Base-by-base conservation (phyloP, 2,113 vertebrate genomes). In the Erythrolamprus reginae region DNA sequence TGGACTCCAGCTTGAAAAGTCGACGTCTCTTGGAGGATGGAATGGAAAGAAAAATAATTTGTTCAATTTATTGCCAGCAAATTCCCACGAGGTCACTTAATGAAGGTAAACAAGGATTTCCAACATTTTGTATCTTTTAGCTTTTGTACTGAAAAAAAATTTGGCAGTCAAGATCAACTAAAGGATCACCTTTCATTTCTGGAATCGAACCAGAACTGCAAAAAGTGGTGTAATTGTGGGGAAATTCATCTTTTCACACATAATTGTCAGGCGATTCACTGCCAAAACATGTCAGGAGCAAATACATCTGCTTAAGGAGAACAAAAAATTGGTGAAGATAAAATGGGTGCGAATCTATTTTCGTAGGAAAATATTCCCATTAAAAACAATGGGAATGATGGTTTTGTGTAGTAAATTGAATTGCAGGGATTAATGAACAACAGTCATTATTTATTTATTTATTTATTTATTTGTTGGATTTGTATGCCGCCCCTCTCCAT, bases 41-140 rank as follows among this genome's bases (percentile, higher is more conserved):
- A 92, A 93, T 94, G 86, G 26, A 88, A 93, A 90, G 4, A 91
- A 70, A 92, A 94, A 88, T 48, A 48, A 86, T 93, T 92, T 48
- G 94, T 7, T 91, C 1, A 5, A 24, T n/a, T 89, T 92, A 86
- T 87, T 94, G 91, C 88, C 91, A 85, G 0, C 38, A 51, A 88
- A 58, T 45, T 94, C 83, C 83, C 89, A 55, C 12, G 45, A 89
- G 84, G 58, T 87, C 84, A 91, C 84, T 96, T 94, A 93, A 53
- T 90, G 87, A 94, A 94, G 65, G 92, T 93, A 94, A 96, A 95
- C 84, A 94, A 88, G 45, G 50, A 90, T 94, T 94, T 96, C 91
- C 92, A 93, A 84, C 51, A 88, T 87, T 92, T 84, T 92, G 33
- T 52, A 2, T 91, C 0, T 12, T 82, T 86, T 89, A 92, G 50